These are phyloP conservation scores for Noctua fimbriata DNA, from an alignment of 2,888 invertebrate species.

Conservation along the genomic window DNA sequence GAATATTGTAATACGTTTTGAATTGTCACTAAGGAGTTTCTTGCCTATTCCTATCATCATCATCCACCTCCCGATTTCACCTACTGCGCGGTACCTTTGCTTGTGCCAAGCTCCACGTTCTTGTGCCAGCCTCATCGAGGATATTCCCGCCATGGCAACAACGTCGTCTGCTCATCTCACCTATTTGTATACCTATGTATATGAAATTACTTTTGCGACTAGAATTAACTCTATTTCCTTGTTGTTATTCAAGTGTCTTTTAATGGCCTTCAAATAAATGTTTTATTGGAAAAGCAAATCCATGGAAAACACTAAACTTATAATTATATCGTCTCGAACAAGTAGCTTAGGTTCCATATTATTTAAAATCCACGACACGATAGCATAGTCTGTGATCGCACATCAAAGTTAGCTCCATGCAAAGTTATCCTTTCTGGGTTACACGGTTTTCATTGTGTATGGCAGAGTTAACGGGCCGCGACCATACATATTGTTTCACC, in stretches of 20 bases:
- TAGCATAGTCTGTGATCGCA: not conserved
- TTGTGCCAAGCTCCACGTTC: too few species aligned
- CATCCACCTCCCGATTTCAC: too few species aligned
- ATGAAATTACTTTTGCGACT: not conserved
- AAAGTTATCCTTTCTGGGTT: slow-evolving; percentile 32
- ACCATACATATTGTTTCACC: slow-evolving; percentile 29
- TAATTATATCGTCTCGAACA: not conserved
- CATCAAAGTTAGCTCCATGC: slow-evolving; percentile 11
- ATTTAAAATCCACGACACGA: not conserved
- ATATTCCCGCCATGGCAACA: too few species aligned
- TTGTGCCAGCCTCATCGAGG: too few species aligned
- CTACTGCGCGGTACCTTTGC: too few species aligned
- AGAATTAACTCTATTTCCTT: not conserved
- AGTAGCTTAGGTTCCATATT: not conserved
- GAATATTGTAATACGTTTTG: not conserved
- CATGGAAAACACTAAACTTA: too few species aligned
- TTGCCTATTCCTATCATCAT: too few species aligned
- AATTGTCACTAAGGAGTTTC: too few species aligned
- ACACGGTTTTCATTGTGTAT: slow-evolving; percentile 28
- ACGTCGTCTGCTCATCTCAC: too few species aligned
- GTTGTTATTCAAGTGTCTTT: not conserved
- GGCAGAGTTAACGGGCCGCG: slow-evolving; percentile 43
- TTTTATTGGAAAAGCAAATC: too few species aligned
- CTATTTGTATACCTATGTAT: too few species aligned
- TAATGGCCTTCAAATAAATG: too few species aligned